Percentiles rank a stretch among this genome's conserved stretches.
Conservation (phyloP, 1,140 invertebrate genomes). For the Telenomus remus region DNA sequence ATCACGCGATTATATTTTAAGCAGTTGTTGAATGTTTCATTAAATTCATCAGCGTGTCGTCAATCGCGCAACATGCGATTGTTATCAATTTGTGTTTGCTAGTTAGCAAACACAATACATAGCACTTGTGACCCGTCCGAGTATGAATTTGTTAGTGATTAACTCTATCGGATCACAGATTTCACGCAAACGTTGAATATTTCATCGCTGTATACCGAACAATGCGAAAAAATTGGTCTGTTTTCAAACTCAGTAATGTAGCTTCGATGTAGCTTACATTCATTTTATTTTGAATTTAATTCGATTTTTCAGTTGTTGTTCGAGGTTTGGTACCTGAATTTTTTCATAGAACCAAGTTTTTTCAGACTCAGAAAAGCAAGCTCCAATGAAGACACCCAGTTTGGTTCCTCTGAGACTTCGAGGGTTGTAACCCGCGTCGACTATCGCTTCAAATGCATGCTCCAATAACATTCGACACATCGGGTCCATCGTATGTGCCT, state of each 20-base stretch:
- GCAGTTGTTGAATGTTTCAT: not conserved
- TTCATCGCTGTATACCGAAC: not conserved
- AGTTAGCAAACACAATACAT: too few species aligned
- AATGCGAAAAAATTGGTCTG: too few species aligned
- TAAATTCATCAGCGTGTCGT: slow-evolving; percentile 1
- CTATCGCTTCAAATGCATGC: slow-evolving; percentile 89
- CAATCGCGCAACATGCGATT: not conserved
- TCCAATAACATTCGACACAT: slow-evolving; percentile 91
- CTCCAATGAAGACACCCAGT: slow-evolving; percentile 88
- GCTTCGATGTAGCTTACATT: too few species aligned
- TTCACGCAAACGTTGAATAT: slow-evolving; percentile 34
- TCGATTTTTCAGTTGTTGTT: not conserved
- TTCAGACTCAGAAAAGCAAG: slow-evolving; percentile 86
- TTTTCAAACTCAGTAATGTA: too few species aligned
- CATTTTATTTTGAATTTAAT: not conserved
- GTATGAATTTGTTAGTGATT: slow-evolving; percentile 28
- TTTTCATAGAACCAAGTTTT: slow-evolving; percentile 83
- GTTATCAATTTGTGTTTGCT: slow-evolving; percentile 2
- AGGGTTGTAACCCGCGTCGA: slow-evolving; percentile 85
- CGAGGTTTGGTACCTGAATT: slow-evolving; percentile 69
- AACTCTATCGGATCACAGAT: slow-evolving; percentile 21
- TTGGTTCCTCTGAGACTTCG: slow-evolving; percentile 79
- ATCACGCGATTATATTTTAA: not conserved
- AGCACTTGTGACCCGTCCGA: slow-evolving; percentile 6
- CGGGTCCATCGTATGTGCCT: slow-evolving; percentile 91